A percentile compares a stretch with the other conserved stretches of the same genome.
Conservation (phyloP, 2,113 vertebrate genomes). For the Ceyx melanurus region DNA sequence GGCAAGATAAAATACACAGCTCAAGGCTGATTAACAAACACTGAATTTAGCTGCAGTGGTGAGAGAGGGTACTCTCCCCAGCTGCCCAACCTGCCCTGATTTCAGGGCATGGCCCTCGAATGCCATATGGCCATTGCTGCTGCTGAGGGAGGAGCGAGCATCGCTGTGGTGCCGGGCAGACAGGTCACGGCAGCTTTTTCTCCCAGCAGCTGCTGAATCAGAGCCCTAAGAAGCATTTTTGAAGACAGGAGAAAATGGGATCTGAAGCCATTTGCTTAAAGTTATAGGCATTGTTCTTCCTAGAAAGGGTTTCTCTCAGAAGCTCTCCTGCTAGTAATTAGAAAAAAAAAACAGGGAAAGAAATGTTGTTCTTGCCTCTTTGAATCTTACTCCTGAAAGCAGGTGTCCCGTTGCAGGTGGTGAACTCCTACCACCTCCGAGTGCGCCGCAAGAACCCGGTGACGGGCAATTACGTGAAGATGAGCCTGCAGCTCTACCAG, state of each 20-base stretch:
- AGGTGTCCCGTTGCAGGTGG: slow-evolving; percentile 79
- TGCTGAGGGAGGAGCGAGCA: background rate
- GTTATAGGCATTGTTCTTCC: background rate
- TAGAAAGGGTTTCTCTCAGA: background rate
- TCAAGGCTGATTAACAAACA: background rate
- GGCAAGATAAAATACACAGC: background rate
- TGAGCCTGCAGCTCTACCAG: slow-evolving; percentile 99
- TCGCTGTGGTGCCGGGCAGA: background rate
- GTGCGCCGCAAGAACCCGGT: slow-evolving; percentile 95
- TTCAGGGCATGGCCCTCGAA: rapidly evolving
- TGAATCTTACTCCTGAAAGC: slow-evolving; percentile 4
- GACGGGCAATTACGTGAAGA: slow-evolving; percentile 94
- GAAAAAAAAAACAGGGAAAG: background rate
- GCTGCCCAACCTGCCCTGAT: background rate
- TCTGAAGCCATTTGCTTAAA: background rate
- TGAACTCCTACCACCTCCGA: slow-evolving; percentile 94
- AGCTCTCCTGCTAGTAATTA: background rate
- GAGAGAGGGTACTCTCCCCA: background rate
- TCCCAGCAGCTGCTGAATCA: background rate
- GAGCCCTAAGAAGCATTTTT: background rate
- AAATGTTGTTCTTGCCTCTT: background rate
- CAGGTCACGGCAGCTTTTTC: background rate
- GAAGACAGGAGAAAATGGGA: background rate
- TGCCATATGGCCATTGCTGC: rapidly evolving
- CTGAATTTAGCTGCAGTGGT: background rate